These are phyloP conservation scores for Elaphurus davidianus DNA, from an alignment of 2,113 vertebrate species.

Conservation along the genomic window DNA sequence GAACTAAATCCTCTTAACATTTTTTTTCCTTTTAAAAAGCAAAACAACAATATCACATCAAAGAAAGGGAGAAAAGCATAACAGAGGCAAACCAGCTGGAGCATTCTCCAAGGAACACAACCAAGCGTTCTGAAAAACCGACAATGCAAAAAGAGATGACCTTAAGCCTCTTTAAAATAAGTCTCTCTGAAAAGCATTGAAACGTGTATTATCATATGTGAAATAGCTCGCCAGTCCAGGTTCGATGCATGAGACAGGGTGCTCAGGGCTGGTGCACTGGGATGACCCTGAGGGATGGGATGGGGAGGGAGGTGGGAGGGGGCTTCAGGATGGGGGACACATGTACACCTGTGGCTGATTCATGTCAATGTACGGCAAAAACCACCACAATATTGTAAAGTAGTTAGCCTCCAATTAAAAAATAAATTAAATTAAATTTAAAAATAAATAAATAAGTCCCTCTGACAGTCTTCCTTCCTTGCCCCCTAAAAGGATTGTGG, in stretches of 20 bases:
- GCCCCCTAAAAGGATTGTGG: background rate
- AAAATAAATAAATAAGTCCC: background rate
- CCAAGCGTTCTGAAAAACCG: background rate
- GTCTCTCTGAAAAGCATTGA: background rate
- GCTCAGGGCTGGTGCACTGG: background rate
- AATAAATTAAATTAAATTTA: background rate
- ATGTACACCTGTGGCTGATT: background rate
- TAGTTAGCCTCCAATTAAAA: background rate
- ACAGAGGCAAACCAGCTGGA: background rate
- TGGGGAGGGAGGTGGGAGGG: background rate
- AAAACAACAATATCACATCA: background rate
- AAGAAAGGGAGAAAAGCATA: background rate
- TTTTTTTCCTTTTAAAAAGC: background rate
- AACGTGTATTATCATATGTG: background rate
- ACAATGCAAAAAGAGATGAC: background rate
- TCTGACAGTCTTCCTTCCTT: background rate
- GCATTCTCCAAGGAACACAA: background rate
- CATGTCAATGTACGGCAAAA: background rate
- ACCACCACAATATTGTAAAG: background rate
- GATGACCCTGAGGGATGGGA: background rate
- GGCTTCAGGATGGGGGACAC: background rate
- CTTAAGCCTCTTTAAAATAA: background rate
- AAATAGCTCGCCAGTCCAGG: background rate
- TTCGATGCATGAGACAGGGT: background rate
- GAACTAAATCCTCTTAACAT: background rate